These are phyloP conservation scores for Sylvilagus bachmani DNA, from an alignment of 2,113 vertebrate genomes.

Conservation along the genomic window DNA sequence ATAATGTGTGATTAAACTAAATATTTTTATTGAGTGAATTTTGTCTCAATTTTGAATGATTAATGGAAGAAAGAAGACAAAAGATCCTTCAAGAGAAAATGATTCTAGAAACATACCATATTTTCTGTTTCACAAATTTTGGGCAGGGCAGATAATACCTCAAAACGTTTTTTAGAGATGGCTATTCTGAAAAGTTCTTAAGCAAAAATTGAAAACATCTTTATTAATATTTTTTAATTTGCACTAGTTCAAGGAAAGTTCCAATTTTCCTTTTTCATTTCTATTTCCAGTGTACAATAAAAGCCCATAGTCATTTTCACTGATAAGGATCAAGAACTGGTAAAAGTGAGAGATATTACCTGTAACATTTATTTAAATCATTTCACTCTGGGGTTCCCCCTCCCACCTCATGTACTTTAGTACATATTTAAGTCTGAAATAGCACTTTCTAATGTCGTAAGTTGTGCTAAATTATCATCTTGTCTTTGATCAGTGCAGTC, in stretches of 20 bases:
- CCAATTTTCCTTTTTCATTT: neutral
- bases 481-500: neutral
- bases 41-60: neutral
- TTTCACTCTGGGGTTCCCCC: neutral
- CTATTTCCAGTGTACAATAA: neutral
- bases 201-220: neutral
- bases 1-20: neutral
- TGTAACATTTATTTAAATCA: neutral
- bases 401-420: neutral
- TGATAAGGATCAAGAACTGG: neutral
- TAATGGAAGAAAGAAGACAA: neutral
- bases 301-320: neutral
- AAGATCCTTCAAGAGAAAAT: neutral
- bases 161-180: neutral
- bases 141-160: neutral
- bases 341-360: neutral
- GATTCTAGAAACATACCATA: neutral
- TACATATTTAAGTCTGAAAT: neutral
- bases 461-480: neutral
- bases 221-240: neutral
- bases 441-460: neutral
- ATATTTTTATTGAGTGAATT: slow-evolving; percentile 19
- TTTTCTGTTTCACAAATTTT: slow-evolving; percentile 42
- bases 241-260: neutral
- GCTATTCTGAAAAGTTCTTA: neutral